These are phyloP conservation scores for Dasypus novemcinctus DNA, from an alignment of 2,113 vertebrate species.

Conservation along the genomic window DNA sequence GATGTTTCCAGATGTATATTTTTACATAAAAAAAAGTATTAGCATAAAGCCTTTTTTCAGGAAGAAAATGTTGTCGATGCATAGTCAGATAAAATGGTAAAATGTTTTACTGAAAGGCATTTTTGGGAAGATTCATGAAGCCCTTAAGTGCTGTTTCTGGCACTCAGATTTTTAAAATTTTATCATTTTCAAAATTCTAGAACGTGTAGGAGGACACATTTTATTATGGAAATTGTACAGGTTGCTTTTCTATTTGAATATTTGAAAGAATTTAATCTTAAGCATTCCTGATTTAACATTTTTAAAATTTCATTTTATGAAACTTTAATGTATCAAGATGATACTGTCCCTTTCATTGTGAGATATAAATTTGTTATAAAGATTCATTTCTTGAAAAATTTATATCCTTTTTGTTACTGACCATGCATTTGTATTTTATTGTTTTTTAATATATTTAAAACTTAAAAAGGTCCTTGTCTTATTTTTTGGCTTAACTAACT, in stretches of 20 bases:
- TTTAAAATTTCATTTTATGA: slow-evolving; percentile 54
- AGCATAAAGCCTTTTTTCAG: neutral
- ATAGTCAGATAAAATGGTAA: slow-evolving; percentile 47
- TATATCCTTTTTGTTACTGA: slow-evolving; percentile 52
- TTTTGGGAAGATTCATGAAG: neutral
- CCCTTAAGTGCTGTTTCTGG: neutral
- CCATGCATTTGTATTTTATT: slow-evolving; percentile 62
- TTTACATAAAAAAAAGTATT: slow-evolving; percentile 56
- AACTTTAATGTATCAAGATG: slow-evolving; percentile 30
- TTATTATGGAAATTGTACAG: slow-evolving; percentile 20
- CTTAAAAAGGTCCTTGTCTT: neutral
- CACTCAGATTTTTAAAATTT: neutral
- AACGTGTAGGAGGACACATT: neutral
- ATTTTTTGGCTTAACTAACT: neutral
- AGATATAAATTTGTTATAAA: slow-evolving; percentile 51
- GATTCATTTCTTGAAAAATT: slow-evolving; percentile 51
- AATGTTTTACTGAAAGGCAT: slow-evolving; percentile 56
- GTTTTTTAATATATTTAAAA: slow-evolving; percentile 72
- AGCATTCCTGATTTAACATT: slow-evolving; percentile 37
- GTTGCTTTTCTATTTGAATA: slow-evolving; percentile 28
- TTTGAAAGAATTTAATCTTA: slow-evolving; percentile 46
- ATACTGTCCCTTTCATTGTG: slow-evolving; percentile 13
- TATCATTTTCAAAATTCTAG: neutral
- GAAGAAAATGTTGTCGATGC: slow-evolving; percentile 32
- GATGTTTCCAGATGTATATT: slow-evolving; percentile 44